Evolutionary conservation across 2,888 invertebrate genomes (phyloP).

Genomic region (Lepas anatifera): DNA sequence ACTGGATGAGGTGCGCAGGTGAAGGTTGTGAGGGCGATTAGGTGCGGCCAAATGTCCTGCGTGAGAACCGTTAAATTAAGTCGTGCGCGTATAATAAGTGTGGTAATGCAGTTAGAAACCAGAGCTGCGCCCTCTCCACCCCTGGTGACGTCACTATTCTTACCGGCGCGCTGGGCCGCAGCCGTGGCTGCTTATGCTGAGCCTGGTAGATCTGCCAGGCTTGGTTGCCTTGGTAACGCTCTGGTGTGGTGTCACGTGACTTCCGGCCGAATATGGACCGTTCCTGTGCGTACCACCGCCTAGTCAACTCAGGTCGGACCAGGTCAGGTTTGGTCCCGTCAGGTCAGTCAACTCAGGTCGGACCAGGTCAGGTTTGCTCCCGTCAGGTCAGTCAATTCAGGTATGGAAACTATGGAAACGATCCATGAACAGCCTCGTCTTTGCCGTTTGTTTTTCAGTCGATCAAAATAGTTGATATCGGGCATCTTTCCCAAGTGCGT

Average conservation of each 20-base stretch:
- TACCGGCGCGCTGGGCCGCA: neutral
- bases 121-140: too few species aligned
- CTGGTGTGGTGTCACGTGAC: neutral
- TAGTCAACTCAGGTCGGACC: neutral
- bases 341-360: neutral
- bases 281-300: neutral
- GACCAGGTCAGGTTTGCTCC: neutral
- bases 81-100: too few species aligned
- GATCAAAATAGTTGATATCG: too few species aligned
- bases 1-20: too few species aligned
- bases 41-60: too few species aligned
- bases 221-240: neutral
- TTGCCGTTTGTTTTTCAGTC: too few species aligned
- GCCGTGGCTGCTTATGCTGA: neutral
- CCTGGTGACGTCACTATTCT: neutral
- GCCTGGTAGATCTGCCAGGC: constrained; percentile 1
- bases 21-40: too few species aligned
- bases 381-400: neutral
- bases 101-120: too few species aligned
- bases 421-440: too few species aligned
- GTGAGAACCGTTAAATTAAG: too few species aligned
- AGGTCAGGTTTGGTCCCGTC: neutral
- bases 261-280: neutral
- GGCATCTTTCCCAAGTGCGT: too few species aligned
- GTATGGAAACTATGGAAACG: too few species aligned